Evolutionary conservation across 2,888 invertebrate genomes (phyloP), one percentile per base, ranked within the genome.

Genomic region (Eupsilia transversa): DNA sequence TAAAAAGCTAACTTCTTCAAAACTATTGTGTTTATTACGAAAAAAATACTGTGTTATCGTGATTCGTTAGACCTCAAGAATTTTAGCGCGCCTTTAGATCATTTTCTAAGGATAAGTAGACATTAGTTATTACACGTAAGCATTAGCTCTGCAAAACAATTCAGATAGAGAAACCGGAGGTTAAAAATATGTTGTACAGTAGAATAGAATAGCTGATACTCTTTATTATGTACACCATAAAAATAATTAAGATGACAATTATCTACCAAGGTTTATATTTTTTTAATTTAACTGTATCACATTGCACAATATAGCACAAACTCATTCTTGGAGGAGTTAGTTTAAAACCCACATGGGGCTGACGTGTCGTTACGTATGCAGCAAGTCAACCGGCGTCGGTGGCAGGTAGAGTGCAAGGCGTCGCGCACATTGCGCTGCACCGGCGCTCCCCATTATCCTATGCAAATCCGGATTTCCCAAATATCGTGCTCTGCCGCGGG

Each of bases 401-500:
- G 61, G 82, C 83, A 88, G 87, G 85, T 87, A 80, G 82, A 89
- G 86, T 85, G 85, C 81, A 86, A 83, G 87, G 84, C 84, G 85
- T 46, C 86, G 88, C 88, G 88, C 91, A 90, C 91, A 90, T 90
- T 90, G 92, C 89, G 87, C 84, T 91, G 92, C 91, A 91, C 84
- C 82, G 86, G 85, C 88, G 87, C 89, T 88, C 89, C 81, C 94
- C 92, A 96, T 96, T 95, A 96, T 94, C 94, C 94, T 95, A 95
- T 96, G 95, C 95, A 95, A 96, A 96, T 95, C 94, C 94, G 94
- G 93, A 94, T 95, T 94, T 93, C 93, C 94, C 93, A 94, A 95
- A 96, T 94, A 95, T 93, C 94, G 93, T 93, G 93, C 91, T 90
- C 86, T 87, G 93, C 95, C 94, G 94, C 94, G 93, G 94, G 94